phyloP scores from a whole-genome alignment of 2,113 vertebrate species.

The Erythrocercus mccallii region DNA sequence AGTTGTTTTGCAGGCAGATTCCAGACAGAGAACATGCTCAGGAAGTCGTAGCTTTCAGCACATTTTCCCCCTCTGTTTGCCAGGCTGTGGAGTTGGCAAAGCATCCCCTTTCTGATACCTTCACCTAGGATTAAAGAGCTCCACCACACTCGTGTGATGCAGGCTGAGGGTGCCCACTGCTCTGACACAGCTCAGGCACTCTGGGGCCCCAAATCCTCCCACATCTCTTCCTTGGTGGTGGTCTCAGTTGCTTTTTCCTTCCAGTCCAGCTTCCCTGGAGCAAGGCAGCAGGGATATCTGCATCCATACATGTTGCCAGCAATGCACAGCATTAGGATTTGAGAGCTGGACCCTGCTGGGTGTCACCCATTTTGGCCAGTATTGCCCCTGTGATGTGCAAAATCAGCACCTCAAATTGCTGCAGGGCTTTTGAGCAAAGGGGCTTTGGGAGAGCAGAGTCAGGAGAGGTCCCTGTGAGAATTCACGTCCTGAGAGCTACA shows the following conservation, averaged over 20 bases:
- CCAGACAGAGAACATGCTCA: constrained; percentile 19
- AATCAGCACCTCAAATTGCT: not conserved
- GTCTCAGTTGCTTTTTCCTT: not conserved
- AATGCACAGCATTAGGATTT: not conserved
- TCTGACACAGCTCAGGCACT: not conserved
- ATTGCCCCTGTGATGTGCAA: not conserved
- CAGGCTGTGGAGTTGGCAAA: not conserved
- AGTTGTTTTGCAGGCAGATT: constrained; percentile 38
- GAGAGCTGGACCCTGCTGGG: not conserved
- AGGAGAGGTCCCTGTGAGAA: not conserved
- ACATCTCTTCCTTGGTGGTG: not conserved
- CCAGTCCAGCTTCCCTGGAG: not conserved
- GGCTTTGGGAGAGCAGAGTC: not conserved
- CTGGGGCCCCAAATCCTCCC: too few relatives aligned
- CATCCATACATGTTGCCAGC: not conserved
- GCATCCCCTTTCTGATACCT: not conserved
- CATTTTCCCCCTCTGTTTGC: constrained; percentile 11
- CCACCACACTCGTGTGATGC: fast-evolving
- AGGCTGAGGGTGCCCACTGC: not conserved
- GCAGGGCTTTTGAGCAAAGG: not conserved
- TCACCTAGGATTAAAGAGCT: not conserved
- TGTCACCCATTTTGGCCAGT: not conserved
- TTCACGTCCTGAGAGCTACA: not conserved
- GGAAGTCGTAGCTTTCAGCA: not conserved
- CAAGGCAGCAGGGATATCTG: not conserved